phyloP scores from a whole-genome alignment of 2,113 vertebrate species.

The Platichthys stellatus region DNA sequence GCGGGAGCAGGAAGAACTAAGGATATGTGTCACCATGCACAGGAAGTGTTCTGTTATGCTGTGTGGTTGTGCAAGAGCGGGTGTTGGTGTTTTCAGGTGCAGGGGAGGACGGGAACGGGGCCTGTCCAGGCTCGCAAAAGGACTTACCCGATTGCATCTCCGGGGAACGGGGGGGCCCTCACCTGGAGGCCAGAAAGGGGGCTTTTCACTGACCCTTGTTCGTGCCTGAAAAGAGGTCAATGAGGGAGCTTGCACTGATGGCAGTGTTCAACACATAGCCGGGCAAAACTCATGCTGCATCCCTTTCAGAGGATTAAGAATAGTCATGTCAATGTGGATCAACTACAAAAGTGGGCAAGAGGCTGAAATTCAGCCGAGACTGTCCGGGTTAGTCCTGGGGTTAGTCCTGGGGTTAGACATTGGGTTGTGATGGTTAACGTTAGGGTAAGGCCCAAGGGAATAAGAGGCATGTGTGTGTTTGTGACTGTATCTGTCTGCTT shows the following conservation, averaged over 20 bases:
- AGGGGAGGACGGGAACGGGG: slow-evolving; percentile 22
- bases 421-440: not conserved
- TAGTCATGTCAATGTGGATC: not conserved
- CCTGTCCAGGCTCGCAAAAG: slow-evolving; percentile 68
- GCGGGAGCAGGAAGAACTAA: slow-evolving; percentile 57
- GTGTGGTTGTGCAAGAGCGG: slow-evolving; percentile 48
- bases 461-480: not conserved
- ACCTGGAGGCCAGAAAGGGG: slow-evolving; percentile 37
- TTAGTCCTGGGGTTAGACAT: not conserved
- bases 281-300: not conserved
- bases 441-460: not conserved
- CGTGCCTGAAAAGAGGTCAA: slow-evolving; percentile 16
- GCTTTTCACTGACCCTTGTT: slow-evolving; percentile 38
- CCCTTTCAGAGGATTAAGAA: slow-evolving; percentile 3
- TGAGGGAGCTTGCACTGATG: not conserved
- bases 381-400: not conserved
- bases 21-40: slow-evolving; percentile 73
- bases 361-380: not conserved
- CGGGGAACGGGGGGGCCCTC: slow-evolving; percentile 6
- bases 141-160: slow-evolving; percentile 41
- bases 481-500: slow-evolving; percentile 6
- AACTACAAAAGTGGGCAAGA: not conserved
- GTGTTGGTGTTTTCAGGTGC: slow-evolving; percentile 68
- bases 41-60: slow-evolving; percentile 67
- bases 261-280: not conserved